Base-by-base conservation (phyloP, 2,113 vertebrate species). In the Mus musculus region DNA sequence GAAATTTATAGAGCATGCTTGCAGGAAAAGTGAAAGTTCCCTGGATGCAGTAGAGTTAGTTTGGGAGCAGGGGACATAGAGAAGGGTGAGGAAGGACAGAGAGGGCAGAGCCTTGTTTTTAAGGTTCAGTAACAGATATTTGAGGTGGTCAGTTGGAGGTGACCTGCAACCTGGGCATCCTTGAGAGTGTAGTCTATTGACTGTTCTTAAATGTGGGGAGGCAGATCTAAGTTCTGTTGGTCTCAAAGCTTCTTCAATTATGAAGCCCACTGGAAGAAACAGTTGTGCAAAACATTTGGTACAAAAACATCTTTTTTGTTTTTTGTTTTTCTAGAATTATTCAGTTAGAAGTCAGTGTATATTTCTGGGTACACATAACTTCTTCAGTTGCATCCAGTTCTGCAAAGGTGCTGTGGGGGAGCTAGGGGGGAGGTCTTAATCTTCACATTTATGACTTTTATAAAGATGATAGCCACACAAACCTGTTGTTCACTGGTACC, bases 341-440 rank as follows among this genome's bases (percentile, higher is more conserved):
- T 89, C 30, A 52, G 26, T 92, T 95, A 52, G 67, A 96, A 72
- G 73, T 94, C 61, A 98, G 10, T 95, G 81, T 89, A 93, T 96
- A 96, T 94, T 86, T 93, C 75, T 93, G 87, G 90, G 88, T 59
- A 52, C 6, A 89, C n/a, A 75, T 19, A 95, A 72, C 7, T 36
- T 94, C 54, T 88, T 36, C 30, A 87, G 73, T 0, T 63, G n/a
- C 67, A 71, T 77, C 36, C 73, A 89, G 73, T 86, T 78, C 5
- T 69, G 56, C 61, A n/a, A 89, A 89, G 65, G 49, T 69, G 26
- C 39, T 11, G 77, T 42, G 67, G 72, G 28, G 33, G 46, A 92
- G 65, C 91, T 90, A 46, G 39, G 39, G 80, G 59, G 67, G 94
- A 3, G 54, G 2, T 80, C 49, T 96, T 90, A 75, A 39, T 39